Conservation (phyloP, 2,797 vertebrate species). For the Arrhamphus sclerolepis region DNA sequence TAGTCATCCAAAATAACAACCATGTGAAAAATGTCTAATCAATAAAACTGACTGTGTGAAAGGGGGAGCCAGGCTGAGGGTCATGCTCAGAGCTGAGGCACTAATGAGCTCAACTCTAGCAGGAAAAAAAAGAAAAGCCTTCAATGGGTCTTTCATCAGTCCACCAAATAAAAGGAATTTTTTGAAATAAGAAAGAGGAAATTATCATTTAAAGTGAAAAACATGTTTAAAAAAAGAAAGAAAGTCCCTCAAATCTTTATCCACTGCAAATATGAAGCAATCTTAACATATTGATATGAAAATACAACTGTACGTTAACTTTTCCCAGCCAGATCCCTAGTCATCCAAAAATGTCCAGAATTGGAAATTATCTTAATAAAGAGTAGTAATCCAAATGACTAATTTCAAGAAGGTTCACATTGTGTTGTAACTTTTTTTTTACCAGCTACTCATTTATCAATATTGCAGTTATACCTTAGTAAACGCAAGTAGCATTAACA, state of each 20-base stretch:
- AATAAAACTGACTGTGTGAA: constrained; percentile 52
- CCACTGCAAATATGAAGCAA: too few relatives aligned
- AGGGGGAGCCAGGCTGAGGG: constrained; percentile 22
- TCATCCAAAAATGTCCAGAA: too few relatives aligned
- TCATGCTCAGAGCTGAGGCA: constrained; percentile 22
- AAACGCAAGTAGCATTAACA: too few relatives aligned
- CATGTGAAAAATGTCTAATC: constrained; percentile 52
- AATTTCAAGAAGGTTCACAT: too few relatives aligned
- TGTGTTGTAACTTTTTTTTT: too few relatives aligned
- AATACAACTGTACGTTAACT: too few relatives aligned
- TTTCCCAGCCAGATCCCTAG: too few relatives aligned
- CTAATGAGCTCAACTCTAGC: constrained; percentile 64
- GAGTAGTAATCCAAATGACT: too few relatives aligned
- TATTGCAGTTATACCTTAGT: too few relatives aligned
- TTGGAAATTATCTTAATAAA: too few relatives aligned
- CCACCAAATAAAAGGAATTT: constrained; percentile 27
- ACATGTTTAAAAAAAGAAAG: background rate
- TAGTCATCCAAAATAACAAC: constrained; percentile 41
- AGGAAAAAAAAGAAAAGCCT: constrained; percentile 33
- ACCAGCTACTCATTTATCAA: too few relatives aligned
- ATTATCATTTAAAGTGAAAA: background rate
- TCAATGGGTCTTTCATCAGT: constrained; percentile 61
- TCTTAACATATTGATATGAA: too few relatives aligned
- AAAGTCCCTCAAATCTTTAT: background rate
- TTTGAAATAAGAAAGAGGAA: constrained; percentile 8